Evolutionary conservation across 2,797 vertebrate species (phyloP).

Genomic region (Pseudochromis fuscus): DNA sequence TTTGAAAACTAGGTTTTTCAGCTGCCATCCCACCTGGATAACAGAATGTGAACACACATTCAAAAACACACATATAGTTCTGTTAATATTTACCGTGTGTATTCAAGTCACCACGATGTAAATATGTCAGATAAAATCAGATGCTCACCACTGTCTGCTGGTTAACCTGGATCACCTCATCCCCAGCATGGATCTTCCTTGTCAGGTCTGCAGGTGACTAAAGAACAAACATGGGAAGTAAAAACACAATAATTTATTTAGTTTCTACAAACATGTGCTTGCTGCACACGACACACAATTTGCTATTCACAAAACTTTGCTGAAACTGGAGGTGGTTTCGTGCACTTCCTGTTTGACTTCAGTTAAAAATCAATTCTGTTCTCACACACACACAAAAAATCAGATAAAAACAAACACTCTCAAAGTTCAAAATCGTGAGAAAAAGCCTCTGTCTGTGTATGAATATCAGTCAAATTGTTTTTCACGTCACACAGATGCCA

Average conservation of each 20-base stretch:
- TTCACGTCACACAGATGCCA: constrained; percentile 59
- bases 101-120: background rate
- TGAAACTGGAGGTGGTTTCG: background rate
- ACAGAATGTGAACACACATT: constrained; percentile 22
- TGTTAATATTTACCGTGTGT: background rate
- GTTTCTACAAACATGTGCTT: too few relatives aligned
- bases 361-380: constrained; percentile 4
- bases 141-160: constrained; percentile 92
- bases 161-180: constrained; percentile 97
- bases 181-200: constrained; percentile 94
- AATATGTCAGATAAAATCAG: background rate
- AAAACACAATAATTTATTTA: background rate
- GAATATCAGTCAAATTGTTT: constrained; percentile 52
- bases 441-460: constrained; percentile 9
- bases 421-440: constrained; percentile 31
- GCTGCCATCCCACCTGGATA: constrained; percentile 94
- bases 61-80: background rate
- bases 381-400: too few relatives aligned
- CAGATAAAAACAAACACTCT: constrained; percentile 1
- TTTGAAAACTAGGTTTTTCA: constrained; percentile 93
- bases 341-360: background rate
- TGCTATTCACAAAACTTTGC: background rate
- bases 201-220: constrained; percentile 94
- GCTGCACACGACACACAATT: too few relatives aligned
- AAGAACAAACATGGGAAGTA: constrained; percentile 31